Base-by-base conservation (phyloP, 2,113 vertebrate species). In the Ascaphus truei region DNA sequence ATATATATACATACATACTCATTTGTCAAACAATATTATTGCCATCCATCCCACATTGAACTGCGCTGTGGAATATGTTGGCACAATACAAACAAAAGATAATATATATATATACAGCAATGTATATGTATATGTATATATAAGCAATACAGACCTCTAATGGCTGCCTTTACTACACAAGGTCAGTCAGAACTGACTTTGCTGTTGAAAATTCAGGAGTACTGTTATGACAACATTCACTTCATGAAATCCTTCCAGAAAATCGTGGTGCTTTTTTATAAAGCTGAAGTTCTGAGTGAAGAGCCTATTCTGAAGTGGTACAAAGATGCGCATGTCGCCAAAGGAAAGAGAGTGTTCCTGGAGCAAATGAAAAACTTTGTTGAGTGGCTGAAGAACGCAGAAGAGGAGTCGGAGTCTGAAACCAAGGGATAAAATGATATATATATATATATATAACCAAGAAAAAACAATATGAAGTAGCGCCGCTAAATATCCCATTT, bases 161-260 rank as follows among this genome's bases (percentile, higher is more conserved):
- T 99, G 84, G 97, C 98, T 87, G 92, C 96, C 87, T 99, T 99
- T 84, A 98, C 95, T 73, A 95, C 94, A 79, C 96, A 99, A 92
- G 96, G 95, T 87, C 93, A 93, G 83, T 99, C 97, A 27, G 97
- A 99, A 83, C 89, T 99, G 88, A 98, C 93, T 72, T 93, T 99
- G 83, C 90, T 99, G 81, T 84, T 97, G 84, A 99, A 98, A 93
- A 95, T 99, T 85, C 97, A 99, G 85, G 97, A 99, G 89, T 99
- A 99, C 81, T 99, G 97, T 90, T 99, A 99, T 11, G 97, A 98
- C 81, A 99, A 99, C 89, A 99, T 99, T 87, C 95, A 98, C 84
- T 99, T 99, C 92, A 99, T 99, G 96, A 99, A 98, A 82, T 92
- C 97, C 88, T 99, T 99, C 82, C 96, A 98, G 93, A 99, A 99